Percentiles rank a stretch among this genome's conserved stretches.
Conservation (phyloP, 2,113 vertebrate species). For the Machaerirhynchus nigripectus region DNA sequence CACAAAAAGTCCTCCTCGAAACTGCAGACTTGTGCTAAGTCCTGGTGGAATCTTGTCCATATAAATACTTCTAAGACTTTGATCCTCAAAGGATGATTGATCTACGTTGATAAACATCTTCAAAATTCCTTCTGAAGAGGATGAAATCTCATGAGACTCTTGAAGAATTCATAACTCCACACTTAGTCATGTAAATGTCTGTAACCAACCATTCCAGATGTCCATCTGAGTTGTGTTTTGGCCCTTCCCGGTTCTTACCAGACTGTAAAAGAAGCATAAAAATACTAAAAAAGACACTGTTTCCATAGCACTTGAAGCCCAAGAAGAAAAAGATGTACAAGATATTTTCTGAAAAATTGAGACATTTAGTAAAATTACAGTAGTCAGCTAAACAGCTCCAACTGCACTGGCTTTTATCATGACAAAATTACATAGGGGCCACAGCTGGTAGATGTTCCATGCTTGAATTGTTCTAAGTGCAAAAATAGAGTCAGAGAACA, state of each 20-base stretch:
- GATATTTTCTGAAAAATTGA: neutral
- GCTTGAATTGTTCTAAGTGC: neutral
- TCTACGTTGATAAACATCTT: neutral
- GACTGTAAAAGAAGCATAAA: neutral
- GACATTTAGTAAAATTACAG: neutral
- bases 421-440: neutral
- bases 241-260: neutral
- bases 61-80: neutral
- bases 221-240: neutral
- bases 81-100: neutral
- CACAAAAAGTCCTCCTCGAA: neutral
- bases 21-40: neutral
- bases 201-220: neutral
- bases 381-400: neutral
- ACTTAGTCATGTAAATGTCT: neutral
- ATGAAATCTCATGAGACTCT: neutral
- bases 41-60: neutral
- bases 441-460: neutral
- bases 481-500: neutral
- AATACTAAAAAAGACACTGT: neutral
- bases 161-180: neutral
- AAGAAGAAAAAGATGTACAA: neutral
- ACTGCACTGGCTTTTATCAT: neutral
- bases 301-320: neutral
- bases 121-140: neutral